phyloP scores from a whole-genome alignment of 2,113 vertebrate species.

The Nansenia antarctica region DNA sequence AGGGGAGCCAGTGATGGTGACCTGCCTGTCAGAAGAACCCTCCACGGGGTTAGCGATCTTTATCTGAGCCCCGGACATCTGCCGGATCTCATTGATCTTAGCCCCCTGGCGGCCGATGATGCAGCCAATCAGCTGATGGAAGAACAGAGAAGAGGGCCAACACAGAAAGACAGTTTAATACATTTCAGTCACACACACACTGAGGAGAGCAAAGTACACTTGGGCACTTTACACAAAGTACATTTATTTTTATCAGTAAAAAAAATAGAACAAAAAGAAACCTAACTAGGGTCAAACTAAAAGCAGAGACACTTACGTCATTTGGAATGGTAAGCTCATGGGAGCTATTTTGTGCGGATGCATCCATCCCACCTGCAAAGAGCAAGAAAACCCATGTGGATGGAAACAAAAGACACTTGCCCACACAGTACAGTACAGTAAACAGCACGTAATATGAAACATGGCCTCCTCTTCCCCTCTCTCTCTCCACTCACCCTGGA shows the following conservation, averaged over 20 bases:
- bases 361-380: slow-evolving; percentile 88
- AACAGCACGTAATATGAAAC: not conserved
- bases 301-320: slow-evolving; percentile 96
- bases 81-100: slow-evolving; percentile 99
- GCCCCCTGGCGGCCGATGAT: slow-evolving; percentile 98
- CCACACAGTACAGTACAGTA: not conserved
- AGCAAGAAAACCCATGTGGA: slow-evolving; percentile 25
- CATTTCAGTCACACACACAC: not conserved
- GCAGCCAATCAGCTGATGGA: slow-evolving; percentile 93
- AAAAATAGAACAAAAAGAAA: not conserved
- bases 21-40: slow-evolving; percentile 94
- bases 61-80: slow-evolving; percentile 99
- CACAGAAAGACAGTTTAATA: not conserved
- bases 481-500: slow-evolving; percentile 84
- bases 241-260: not conserved
- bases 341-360: slow-evolving; percentile 95
- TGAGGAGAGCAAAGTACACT: not conserved
- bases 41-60: slow-evolving; percentile 99
- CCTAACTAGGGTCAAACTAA: not conserved
- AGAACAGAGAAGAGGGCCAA: not conserved
- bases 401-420: not conserved
- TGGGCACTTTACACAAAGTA: not conserved
- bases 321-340: slow-evolving; percentile 99
- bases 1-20: slow-evolving; percentile 97
- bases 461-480: not conserved